These are phyloP conservation scores for Axinella damicornis DNA, from an alignment of 37 sponge, comb jelly and placozoan genomes.

Conservation along the genomic window DNA sequence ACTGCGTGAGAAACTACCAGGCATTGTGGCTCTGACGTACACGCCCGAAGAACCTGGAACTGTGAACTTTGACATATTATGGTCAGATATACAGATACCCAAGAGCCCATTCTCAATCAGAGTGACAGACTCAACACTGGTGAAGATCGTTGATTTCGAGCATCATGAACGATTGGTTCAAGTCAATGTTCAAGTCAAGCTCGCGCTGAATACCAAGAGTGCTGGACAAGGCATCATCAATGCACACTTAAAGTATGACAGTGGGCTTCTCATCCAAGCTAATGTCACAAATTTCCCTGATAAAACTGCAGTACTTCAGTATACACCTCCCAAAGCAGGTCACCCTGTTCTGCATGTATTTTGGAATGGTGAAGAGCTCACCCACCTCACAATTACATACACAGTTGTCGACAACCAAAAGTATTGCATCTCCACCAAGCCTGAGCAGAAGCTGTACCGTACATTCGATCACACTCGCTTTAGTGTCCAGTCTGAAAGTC, in stretches of 20 bases:
- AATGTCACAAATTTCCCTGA: conserved; percentile 4
- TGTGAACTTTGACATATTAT: conserved; percentile 54
- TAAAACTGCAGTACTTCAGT: conserved; percentile 42
- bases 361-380: conserved; percentile 62
- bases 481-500: conserved; percentile 25
- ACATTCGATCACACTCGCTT: conserved; percentile 55
- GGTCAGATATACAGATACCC: conserved; percentile 71
- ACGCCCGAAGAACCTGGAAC: conserved; percentile 39
- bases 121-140: conserved; percentile 48
- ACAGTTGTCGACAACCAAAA: conserved; percentile 46
- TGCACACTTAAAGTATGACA: conserved; percentile 49
- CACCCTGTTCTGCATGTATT: conserved; percentile 40
- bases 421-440: conserved; percentile 23
- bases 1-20: conserved; percentile 7
- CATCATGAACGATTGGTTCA: conserved; percentile 20
- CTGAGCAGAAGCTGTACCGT: conserved; percentile 43
- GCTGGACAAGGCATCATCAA: conserved; percentile 32
- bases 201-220: conserved; percentile 50
- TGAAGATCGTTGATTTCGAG: conserved; percentile 54
- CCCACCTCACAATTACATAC: conserved; percentile 40
- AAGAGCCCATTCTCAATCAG: conserved; percentile 66
- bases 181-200: conserved; percentile 41
- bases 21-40: conserved; percentile 51
- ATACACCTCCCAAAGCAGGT: conserved; percentile 56
- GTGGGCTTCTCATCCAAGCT: conserved; percentile 21